A percentile compares a stretch with the other conserved stretches of the same genome.
These are phyloP conservation scores for Phaenicophaeus curvirostris DNA, from an alignment of 2,797 vertebrate species.

Conservation along the genomic window DNA sequence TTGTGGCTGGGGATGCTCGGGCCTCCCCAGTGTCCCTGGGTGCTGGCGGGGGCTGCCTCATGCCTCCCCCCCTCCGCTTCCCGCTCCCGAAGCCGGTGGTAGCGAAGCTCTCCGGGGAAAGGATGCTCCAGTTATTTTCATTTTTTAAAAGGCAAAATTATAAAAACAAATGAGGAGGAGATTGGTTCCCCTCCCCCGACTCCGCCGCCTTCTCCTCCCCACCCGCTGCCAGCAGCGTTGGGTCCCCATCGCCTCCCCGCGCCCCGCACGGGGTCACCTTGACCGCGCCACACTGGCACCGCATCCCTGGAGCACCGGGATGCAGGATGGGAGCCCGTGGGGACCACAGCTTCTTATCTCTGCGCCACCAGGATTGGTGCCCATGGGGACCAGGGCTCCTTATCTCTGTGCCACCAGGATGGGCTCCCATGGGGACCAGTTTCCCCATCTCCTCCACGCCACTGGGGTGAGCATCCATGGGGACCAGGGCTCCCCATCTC, in stretches of 20 bases:
- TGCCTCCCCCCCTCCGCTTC: background rate
- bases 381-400: too few species aligned
- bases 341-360: too few species aligned
- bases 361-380: too few species aligned
- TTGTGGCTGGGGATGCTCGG: background rate
- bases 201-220: background rate
- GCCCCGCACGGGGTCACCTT: rapidly evolving
- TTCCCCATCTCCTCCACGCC: too few species aligned
- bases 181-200: background rate
- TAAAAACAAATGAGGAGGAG: conserved; percentile 39
- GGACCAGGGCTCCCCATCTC: too few species aligned
- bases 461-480: too few species aligned
- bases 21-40: background rate
- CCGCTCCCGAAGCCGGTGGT: background rate
- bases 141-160: conserved; percentile 43
- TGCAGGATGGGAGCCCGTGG: too few species aligned
- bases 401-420: too few species aligned
- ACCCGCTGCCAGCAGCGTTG: background rate
- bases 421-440: too few species aligned
- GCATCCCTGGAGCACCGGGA: background rate
- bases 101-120: conserved; percentile 2
- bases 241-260: background rate
- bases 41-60: background rate
- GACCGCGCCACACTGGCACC: background rate
- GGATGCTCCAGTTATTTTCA: conserved; percentile 46